Conservation (phyloP, 2,797 vertebrate species). For the Dipus sagitta region DNA sequence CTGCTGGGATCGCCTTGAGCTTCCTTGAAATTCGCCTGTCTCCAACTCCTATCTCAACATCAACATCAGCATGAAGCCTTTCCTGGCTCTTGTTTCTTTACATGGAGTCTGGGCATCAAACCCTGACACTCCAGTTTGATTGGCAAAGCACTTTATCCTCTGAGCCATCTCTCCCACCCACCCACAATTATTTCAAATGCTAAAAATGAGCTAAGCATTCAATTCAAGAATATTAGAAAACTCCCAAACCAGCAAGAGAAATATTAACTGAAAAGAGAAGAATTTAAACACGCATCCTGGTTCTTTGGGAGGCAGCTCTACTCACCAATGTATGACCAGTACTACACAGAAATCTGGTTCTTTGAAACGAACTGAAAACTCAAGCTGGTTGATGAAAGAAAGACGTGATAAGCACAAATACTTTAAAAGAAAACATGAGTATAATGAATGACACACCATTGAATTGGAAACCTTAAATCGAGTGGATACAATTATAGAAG, state of each 20-base stretch:
- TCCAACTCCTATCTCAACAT: too few relatives aligned
- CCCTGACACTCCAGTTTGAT: too few relatives aligned
- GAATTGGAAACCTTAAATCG: background rate
- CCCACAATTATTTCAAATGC: background rate
- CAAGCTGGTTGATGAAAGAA: background rate
- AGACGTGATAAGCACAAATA: background rate
- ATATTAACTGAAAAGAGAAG: conserved; percentile 17
- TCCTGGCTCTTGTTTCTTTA: too few relatives aligned
- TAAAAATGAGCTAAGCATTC: background rate
- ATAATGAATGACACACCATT: background rate
- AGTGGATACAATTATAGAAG: background rate
- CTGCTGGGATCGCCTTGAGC: too few relatives aligned
- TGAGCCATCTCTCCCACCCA: too few relatives aligned
- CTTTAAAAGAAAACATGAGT: conserved; percentile 12
- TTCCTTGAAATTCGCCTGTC: too few relatives aligned
- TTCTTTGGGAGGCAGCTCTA: conserved; percentile 19
- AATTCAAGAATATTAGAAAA: conserved; percentile 19
- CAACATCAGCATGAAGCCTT: too few relatives aligned
- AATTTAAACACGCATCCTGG: background rate
- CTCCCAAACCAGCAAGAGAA: background rate
- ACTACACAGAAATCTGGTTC: background rate
- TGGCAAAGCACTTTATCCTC: too few relatives aligned
- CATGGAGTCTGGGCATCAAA: too few relatives aligned
- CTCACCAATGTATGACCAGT: too few relatives aligned
- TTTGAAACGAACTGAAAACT: conserved; percentile 31